Evolutionary conservation across 2,113 vertebrate genomes (phyloP).

Genomic region (Cygnus buccinator): DNA sequence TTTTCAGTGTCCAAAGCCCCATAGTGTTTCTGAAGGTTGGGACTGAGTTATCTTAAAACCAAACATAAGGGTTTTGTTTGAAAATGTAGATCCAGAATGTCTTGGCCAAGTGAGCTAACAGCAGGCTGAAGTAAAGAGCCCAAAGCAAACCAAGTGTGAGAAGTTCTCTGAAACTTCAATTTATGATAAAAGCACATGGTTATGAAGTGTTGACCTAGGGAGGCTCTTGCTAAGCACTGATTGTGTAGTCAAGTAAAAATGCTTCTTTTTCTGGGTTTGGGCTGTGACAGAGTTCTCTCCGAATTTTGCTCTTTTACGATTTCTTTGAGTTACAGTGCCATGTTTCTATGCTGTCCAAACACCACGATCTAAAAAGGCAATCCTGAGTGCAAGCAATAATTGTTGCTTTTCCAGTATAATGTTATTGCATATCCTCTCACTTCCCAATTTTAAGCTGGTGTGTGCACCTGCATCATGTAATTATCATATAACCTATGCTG

Average conservation of each 20-base stretch:
- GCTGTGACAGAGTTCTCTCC: not conserved
- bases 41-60: not conserved
- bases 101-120: not conserved
- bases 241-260: not conserved
- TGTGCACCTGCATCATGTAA: not conserved
- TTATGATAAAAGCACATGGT: not conserved
- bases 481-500: not conserved
- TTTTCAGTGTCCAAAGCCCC: not conserved
- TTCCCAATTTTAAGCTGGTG: not conserved
- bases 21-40: fast-evolving
- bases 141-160: not conserved
- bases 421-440: not conserved
- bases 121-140: not conserved
- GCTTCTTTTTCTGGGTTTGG: not conserved
- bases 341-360: not conserved
- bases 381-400: not conserved
- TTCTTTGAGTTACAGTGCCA: not conserved
- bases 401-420: not conserved
- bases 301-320: not conserved
- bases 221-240: not conserved
- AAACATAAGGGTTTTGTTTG: not conserved
- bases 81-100: not conserved
- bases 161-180: not conserved
- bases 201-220: not conserved
- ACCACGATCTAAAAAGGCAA: not conserved